phyloP scores from a whole-genome alignment of 2,888 invertebrate genomes.

The Cactoblastis cactorum region DNA sequence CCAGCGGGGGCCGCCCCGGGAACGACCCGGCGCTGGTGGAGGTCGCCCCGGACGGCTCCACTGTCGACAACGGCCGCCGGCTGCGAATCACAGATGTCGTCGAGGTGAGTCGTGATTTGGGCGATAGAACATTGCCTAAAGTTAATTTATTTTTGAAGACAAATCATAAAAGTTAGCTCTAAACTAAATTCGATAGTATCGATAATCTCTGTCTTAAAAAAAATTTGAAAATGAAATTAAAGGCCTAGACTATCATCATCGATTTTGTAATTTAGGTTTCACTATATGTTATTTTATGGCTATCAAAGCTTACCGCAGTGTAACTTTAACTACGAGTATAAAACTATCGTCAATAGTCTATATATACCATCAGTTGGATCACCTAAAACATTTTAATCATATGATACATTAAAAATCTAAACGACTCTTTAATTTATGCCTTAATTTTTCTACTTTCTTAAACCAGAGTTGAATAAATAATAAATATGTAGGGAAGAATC shows the following conservation, averaged over 20 bases:
- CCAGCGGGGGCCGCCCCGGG: conserved; percentile 76
- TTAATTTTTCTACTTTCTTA: too few species aligned
- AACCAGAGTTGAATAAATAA: too few species aligned
- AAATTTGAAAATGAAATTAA: background rate
- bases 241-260: background rate
- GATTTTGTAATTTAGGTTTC: background rate
- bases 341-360: background rate
- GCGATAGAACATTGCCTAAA: conserved; percentile 2
- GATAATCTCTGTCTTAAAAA: too few species aligned
- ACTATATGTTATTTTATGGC: background rate
- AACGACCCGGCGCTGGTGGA: conserved; percentile 85
- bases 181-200: too few species aligned
- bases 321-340: background rate
- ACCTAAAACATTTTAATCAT: too few species aligned
- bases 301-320: background rate
- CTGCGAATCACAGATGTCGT: conserved; percentile 82
- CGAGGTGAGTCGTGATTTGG: conserved; percentile 68
- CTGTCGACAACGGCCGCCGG: conserved; percentile 81
- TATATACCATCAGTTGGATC: too few species aligned
- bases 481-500: too few species aligned
- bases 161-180: too few species aligned
- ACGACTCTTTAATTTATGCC: too few species aligned
- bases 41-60: conserved; percentile 87
- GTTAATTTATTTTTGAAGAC: too few species aligned
- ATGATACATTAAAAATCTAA: too few species aligned